phyloP scores from a whole-genome alignment of 2,113 vertebrate species.

The Forbesichthys papilliferus region DNA sequence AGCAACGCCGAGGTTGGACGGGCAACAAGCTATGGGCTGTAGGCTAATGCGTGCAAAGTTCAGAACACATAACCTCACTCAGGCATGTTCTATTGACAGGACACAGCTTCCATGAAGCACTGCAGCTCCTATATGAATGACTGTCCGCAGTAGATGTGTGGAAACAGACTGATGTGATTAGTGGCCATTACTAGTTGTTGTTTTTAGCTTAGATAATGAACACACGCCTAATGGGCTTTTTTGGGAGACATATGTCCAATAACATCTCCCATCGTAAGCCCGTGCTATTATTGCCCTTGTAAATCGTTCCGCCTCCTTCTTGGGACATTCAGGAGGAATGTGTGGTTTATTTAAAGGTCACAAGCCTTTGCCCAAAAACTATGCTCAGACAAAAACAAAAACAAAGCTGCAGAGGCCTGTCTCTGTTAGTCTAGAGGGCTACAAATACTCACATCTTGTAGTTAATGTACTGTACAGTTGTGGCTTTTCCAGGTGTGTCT shows the following conservation, averaged over 20 bases:
- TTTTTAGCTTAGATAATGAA: slow-evolving; percentile 51
- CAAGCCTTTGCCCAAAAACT: slow-evolving; percentile 18
- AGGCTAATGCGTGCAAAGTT: neutral
- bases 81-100: neutral
- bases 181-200: slow-evolving; percentile 26
- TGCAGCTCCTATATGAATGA: slow-evolving; percentile 15
- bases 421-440: slow-evolving; percentile 12
- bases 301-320: slow-evolving; percentile 25
- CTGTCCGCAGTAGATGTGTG: slow-evolving; percentile 10
- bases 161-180: slow-evolving; percentile 12
- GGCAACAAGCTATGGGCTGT: neutral
- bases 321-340: slow-evolving; percentile 38
- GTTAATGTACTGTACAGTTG: slow-evolving; percentile 9
- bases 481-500: slow-evolving; percentile 11
- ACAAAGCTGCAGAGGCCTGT: slow-evolving; percentile 12
- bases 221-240: slow-evolving; percentile 28
- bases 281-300: neutral
- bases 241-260: slow-evolving; percentile 61
- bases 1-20: neutral
- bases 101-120: slow-evolving; percentile 4
- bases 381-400: slow-evolving; percentile 31
- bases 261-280: neutral
- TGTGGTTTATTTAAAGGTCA: slow-evolving; percentile 26
- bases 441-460: slow-evolving; percentile 19
- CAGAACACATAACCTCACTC: neutral